Base-by-base conservation (phyloP, 1,140 invertebrate genomes). In the Rhopalosiphum maidis region DNA sequence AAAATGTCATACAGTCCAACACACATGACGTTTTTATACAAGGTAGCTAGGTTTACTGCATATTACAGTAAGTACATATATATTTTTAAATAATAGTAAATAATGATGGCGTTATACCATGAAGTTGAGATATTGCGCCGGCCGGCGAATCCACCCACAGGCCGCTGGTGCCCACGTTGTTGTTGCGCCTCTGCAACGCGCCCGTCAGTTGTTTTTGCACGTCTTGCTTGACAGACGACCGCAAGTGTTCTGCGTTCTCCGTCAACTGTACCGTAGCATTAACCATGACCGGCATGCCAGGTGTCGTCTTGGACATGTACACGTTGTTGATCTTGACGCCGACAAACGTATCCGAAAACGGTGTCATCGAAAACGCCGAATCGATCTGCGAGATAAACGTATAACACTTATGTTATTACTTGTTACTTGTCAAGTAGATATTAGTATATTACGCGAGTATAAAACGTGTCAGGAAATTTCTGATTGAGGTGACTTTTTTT, bases 291-390 rank as follows among this genome's bases (percentile, higher is more conserved):
- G 94, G 95, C 35, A 90, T 22, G 91, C 43, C 68, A 43, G 90
- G 85, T n/a, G 93, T 86, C n/a, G 92, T 87, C 25, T 93, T 93
- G 30, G 93, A 97, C 51, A 96, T 95, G 94, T 98, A 98, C n/a
- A 99, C 97, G 11, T 96, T 96, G 95, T 98, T 98, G 2, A 99
- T 96, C 90, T 96, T 96, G 1, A 97, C 96, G 54, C 97, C 97
- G 94, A 98, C 96, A 94, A 98, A 98, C 94, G 98, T 97, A 94
- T 98, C 97, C 1, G 97, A 97, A 94, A 98, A 97, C 2, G 97
- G 97, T 7, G 98, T 98, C 97, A 98, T 98, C 0, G 97, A 97
- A 96, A 98, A 97, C 1, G 98, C 97, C 5, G 98, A 98, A 95
- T 98, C 97, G 94, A 98, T 96, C 98, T 98, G 94, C 22, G 23